Base-by-base conservation (phyloP, 30 jellyfish, hydroid and myxozoan genomes). In the Rhopilema esculentum region DNA sequence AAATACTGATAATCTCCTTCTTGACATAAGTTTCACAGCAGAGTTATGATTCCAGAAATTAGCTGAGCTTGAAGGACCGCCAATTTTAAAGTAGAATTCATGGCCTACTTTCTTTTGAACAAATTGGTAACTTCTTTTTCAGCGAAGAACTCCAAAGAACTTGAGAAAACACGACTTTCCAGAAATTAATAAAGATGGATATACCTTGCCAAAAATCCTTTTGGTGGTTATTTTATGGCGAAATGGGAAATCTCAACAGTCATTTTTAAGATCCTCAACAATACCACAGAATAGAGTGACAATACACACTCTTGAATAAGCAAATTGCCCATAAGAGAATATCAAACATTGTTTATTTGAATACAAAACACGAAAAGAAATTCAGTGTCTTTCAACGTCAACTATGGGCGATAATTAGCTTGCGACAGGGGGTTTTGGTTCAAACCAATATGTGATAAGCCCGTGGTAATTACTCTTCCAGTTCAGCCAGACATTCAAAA, bases 391-490 rank as follows among this genome's bases (percentile, higher is more conserved):
- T 52, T 76, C 75, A 76, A 49, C 53, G 21, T 68, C 57, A 12
- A 20, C 53, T 77, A 57, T 68, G 40, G 12, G 66, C 64, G 49
- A 76, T 57, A 49, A 77, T 77, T 57, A 77, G 77, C 66, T 49
- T 52, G 1, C 88, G 22, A 77, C 88, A 77, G 88, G 88, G 88
- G 88, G 88, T 61, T n/a, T 2, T 32, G 50, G 49, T 21, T 40
- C 64, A n/a, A 40, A 49, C 65, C 84, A 21, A 0, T 73, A 40
- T 49, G 26, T 31, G 77, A 16, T 0, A 49, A 77, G 69, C 65
- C 6, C 57, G 57, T 40, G 57, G 57, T 40, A 40, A 40, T 40
- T 40, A 40, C 12, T 40, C 57, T n/a, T n/a, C n/a, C n/a, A n/a
- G n/a, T n/a, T n/a, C 6, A 40, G 57, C 12, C 9, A 40, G 57